These are phyloP conservation scores for Ibycter americanus DNA, from an alignment of 2,797 vertebrate species.

Conservation along the genomic window DNA sequence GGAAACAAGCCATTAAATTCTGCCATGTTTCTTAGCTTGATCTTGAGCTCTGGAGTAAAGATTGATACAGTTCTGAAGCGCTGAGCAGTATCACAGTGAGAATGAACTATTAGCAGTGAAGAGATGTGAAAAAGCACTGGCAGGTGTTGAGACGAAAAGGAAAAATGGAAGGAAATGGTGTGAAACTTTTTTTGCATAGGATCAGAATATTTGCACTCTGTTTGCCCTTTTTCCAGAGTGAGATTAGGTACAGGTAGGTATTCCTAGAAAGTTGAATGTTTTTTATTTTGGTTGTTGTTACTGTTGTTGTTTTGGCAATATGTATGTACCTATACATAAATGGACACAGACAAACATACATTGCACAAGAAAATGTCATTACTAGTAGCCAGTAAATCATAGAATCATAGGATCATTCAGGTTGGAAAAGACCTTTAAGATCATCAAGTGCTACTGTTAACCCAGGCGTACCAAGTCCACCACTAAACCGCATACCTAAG, in stretches of 20 bases:
- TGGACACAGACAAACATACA: not conserved
- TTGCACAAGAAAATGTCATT: not conserved
- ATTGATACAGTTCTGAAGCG: not conserved
- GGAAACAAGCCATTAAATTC: not conserved
- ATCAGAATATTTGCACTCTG: not conserved
- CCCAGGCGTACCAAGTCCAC: too few relatives aligned
- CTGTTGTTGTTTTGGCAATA: not conserved
- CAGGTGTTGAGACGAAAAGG: not conserved
- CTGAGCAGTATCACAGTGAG: not conserved
- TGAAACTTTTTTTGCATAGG: not conserved
- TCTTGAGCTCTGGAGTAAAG: not conserved
- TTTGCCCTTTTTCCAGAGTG: not conserved
- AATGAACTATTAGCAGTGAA: not conserved
- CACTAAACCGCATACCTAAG: too few relatives aligned
- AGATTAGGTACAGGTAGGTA: not conserved
- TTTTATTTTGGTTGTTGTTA: not conserved
- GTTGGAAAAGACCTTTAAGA: too few relatives aligned
- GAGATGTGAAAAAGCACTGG: not conserved
- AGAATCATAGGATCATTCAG: too few relatives aligned
- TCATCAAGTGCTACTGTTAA: too few relatives aligned
- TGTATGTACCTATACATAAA: not conserved
- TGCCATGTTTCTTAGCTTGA: not conserved
- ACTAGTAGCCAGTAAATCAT: not conserved
- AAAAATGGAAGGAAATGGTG: not conserved
- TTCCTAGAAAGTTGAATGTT: not conserved